These are phyloP conservation scores for Vollenhovia emeryi DNA, from an alignment of 1,140 invertebrate species.

Conservation along the genomic window DNA sequence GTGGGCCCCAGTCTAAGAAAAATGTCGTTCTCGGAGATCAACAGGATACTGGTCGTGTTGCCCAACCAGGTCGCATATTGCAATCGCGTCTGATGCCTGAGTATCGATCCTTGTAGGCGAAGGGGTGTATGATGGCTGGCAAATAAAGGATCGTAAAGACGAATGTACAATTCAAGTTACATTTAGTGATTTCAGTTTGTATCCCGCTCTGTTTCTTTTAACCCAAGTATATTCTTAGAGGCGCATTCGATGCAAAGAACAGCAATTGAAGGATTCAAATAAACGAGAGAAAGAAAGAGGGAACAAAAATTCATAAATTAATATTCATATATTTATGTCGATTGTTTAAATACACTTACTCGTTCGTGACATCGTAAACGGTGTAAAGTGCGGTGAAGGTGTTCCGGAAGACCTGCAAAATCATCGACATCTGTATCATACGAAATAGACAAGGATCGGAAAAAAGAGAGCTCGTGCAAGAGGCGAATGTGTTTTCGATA, in stretches of 20 bases:
- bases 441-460: not conserved
- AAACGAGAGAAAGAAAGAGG: not conserved
- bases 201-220: not conserved
- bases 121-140: conserved; percentile 93
- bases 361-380: conserved; percentile 94
- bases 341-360: conserved; percentile 87
- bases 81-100: conserved; percentile 89
- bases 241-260: conserved; percentile 22
- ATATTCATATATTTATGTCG: not conserved
- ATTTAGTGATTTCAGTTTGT: not conserved
- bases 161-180: not conserved
- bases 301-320: not conserved
- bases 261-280: not conserved
- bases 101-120: conserved; percentile 88
- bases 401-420: conserved; percentile 90
- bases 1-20: conserved; percentile 90
- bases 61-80: conserved; percentile 93
- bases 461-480: not conserved
- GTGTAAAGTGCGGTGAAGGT: conserved; percentile 93
- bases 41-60: conserved; percentile 89
- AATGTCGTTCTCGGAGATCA: conserved; percentile 94
- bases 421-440: not conserved
- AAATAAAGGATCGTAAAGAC: conserved; percentile 40
- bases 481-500: conserved; percentile 21
- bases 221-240: conserved; percentile 11